Evolutionary conservation across 2,797 vertebrate species (phyloP).

Genomic region (Eutrigla gurnardus): DNA sequence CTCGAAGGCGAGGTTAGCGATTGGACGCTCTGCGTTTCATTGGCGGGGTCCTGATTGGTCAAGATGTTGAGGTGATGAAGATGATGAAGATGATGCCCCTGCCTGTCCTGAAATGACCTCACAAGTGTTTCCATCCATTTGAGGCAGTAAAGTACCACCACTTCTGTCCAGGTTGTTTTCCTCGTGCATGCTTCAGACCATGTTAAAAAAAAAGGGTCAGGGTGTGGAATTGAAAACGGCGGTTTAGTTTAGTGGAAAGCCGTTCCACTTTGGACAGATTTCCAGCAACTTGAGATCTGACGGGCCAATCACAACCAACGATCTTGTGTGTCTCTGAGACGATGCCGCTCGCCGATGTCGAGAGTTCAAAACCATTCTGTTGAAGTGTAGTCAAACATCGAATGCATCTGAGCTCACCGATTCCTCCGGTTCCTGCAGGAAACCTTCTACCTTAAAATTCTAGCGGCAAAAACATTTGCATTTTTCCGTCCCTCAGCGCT

Average conservation of each 20-base stretch:
- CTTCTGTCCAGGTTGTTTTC: background rate
- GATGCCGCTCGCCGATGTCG: too few relatives aligned
- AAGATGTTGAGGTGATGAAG: background rate
- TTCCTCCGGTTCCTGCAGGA: too few relatives aligned
- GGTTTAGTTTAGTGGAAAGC: background rate
- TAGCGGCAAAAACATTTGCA: background rate
- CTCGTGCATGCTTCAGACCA: too few relatives aligned
- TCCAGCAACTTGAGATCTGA: too few relatives aligned
- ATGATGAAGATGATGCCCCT: background rate
- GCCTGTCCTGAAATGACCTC: slow-evolving; percentile 1
- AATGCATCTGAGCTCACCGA: too few relatives aligned
- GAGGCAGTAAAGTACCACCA: background rate
- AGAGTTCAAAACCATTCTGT: too few relatives aligned
- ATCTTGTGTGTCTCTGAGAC: too few relatives aligned
- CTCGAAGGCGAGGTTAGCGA: background rate
- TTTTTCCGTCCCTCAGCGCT: accelerated
- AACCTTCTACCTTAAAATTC: too few relatives aligned
- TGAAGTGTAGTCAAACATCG: too few relatives aligned
- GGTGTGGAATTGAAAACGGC: background rate
- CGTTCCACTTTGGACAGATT: background rate
- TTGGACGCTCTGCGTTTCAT: slow-evolving; percentile 10
- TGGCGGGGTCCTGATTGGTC: slow-evolving; percentile 1
- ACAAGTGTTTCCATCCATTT: background rate
- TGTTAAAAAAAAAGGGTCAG: background rate
- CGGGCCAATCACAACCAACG: too few relatives aligned